phyloP scores from a whole-genome alignment of 2,113 vertebrate genomes.

The Hyla sarda region DNA sequence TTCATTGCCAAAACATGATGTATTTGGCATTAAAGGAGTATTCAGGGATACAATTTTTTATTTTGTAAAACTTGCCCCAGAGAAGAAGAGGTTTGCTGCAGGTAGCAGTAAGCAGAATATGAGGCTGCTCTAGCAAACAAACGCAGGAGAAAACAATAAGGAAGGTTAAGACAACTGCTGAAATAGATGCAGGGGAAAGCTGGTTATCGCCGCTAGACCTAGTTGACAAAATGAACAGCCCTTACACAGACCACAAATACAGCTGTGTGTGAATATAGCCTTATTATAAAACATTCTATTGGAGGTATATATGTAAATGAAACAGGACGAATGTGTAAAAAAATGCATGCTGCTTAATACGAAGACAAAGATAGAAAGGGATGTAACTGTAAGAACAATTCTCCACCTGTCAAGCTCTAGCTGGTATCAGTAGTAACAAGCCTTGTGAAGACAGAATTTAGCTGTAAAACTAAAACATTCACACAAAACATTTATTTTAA shows the following conservation, averaged over 20 bases:
- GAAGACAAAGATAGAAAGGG: not conserved
- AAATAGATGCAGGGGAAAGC: not conserved
- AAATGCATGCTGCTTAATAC: not conserved
- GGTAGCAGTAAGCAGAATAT: not conserved
- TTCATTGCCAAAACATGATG: not conserved
- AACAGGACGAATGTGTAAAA: not conserved
- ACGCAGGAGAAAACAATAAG: not conserved
- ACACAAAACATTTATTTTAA: constrained; percentile 1
- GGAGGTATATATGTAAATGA: not conserved
- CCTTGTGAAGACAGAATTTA: not conserved
- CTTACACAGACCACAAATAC: not conserved
- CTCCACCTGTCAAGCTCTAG: not conserved
- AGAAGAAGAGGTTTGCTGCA: too few species aligned
- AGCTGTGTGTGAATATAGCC: not conserved
- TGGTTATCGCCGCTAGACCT: not conserved
- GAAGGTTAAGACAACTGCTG: not conserved
- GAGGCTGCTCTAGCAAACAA: not conserved
- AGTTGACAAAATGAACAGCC: not conserved
- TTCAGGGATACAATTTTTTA: too few species aligned
- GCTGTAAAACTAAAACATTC: not conserved
- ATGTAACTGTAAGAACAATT: not conserved
- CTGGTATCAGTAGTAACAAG: not conserved
- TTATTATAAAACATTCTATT: not conserved
- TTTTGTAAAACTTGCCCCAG: too few species aligned
- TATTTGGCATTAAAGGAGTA: too few species aligned